Percentiles rank a stretch among this genome's conserved stretches.
Conservation (phyloP, 2,888 invertebrate species). For the Rugalucina vietnamica region DNA sequence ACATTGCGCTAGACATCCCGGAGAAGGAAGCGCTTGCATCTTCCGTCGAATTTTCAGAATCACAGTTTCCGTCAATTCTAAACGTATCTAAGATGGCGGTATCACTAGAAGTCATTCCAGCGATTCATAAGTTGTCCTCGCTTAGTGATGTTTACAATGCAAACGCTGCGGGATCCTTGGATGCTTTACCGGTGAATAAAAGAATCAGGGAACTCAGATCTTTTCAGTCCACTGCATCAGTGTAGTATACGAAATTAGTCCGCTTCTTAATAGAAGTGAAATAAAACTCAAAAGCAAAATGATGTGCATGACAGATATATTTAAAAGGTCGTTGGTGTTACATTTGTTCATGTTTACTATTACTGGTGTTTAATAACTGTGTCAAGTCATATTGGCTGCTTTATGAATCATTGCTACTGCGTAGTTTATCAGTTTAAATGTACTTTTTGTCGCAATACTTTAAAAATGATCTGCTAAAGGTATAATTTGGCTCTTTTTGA, state of each 20-base stretch:
- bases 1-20: conserved; percentile 9
- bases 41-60: conserved; percentile 33
- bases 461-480: no score
- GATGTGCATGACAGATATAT: no score
- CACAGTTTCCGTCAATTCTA: conserved; percentile 38
- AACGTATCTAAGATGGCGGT: conserved; percentile 43
- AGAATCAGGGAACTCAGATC: not conserved
- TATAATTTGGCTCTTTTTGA: no score
- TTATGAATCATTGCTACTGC: no score
- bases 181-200: not conserved
- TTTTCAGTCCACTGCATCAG: conserved; percentile 9
- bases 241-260: not conserved
- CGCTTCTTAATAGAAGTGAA: no score
- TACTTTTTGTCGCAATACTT: no score
- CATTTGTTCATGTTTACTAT: no score
- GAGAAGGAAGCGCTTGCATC: conserved; percentile 41
- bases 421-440: no score
- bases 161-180: not conserved
- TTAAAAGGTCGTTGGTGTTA: no score
- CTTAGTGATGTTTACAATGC: not conserved
- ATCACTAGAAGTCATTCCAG: conserved; percentile 49
- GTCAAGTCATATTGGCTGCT: no score
- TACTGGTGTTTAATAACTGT: no score
- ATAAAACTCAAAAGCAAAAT: no score
- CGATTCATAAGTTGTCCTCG: not conserved